Conservation (phyloP, 2,888 invertebrate genomes). For the Athalia rosae region DNA sequence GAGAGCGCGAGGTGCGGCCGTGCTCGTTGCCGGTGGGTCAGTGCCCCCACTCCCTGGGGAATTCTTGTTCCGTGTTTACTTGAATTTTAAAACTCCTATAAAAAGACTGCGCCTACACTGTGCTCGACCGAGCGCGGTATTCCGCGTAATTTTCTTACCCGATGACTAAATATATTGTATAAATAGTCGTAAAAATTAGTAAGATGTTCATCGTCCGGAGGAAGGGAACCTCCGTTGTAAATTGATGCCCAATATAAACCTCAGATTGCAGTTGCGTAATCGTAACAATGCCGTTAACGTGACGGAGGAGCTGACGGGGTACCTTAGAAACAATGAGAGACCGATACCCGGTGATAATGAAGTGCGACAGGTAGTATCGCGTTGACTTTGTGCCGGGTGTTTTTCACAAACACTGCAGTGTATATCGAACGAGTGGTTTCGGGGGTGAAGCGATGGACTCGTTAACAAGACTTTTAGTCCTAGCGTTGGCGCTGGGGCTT, state of each 20-base stretch:
- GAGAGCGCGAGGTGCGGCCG: constrained; percentile 64
- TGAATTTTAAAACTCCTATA: constrained; percentile 40
- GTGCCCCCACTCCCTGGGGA: constrained; percentile 62
- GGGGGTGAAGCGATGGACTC: constrained; percentile 60
- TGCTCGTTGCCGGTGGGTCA: constrained; percentile 59
- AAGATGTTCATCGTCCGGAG: constrained; percentile 38
- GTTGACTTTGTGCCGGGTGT: constrained; percentile 42
- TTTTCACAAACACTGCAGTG: constrained; percentile 47
- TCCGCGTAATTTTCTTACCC: constrained; percentile 22
- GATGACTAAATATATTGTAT: constrained; percentile 26
- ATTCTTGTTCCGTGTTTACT: constrained; percentile 60
- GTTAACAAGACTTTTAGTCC: constrained; percentile 65
- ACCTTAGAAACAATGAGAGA: constrained; percentile 53
- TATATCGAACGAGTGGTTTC: constrained; percentile 43
- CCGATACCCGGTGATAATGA: constrained; percentile 63
- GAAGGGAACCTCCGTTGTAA: constrained; percentile 27
- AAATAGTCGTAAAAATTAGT: constrained; percentile 18
- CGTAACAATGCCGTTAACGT: constrained; percentile 45
- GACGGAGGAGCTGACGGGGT: constrained; percentile 33
- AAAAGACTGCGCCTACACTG: constrained; percentile 38
- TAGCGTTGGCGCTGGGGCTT: constrained; percentile 67
- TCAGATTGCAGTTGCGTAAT: constrained; percentile 11
- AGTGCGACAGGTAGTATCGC: constrained; percentile 67
- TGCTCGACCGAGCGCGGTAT: constrained; percentile 44
- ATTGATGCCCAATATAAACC: constrained; percentile 6